Percentiles rank a stretch among this genome's conserved stretches.
Evolutionary conservation across 2,888 invertebrate genomes (phyloP).

Genomic region (Morpho deidamia): DNA sequence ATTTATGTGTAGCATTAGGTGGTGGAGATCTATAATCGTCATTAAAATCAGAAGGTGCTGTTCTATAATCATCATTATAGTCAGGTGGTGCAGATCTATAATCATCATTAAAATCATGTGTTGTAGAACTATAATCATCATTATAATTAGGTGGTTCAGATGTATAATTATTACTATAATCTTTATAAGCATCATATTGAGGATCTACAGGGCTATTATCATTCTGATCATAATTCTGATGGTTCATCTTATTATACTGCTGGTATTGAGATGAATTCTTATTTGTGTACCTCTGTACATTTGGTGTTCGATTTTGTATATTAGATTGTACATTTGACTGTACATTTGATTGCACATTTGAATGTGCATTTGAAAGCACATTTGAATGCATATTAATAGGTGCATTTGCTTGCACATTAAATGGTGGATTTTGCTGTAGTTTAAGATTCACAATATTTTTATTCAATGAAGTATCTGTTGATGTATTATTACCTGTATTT

Average conservation of each 20-base stretch:
- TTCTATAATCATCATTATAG: constrained; percentile 27
- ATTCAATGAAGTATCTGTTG: constrained; percentile 34
- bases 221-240: constrained; percentile 33
- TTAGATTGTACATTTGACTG: background rate
- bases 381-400: constrained; percentile 1
- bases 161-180: constrained; percentile 29
- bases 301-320: constrained; percentile 17
- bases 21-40: constrained; percentile 16
- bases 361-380: background rate
- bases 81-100: constrained; percentile 3
- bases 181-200: constrained; percentile 46
- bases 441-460: constrained; percentile 12
- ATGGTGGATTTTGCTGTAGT: background rate
- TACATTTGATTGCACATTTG: background rate
- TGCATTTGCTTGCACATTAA: constrained; percentile 29
- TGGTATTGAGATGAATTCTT: constrained; percentile 35
- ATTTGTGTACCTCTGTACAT: constrained; percentile 28
- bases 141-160: constrained; percentile 25
- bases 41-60: constrained; percentile 20
- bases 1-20: constrained; percentile 27
- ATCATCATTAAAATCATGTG: constrained; percentile 30
- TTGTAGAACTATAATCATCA: constrained; percentile 28
- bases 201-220: constrained; percentile 37
- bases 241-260: constrained; percentile 31
- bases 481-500: constrained; percentile 33